These are phyloP conservation scores for Thecophora atra DNA, from an alignment of 2,888 invertebrate genomes.

Conservation along the genomic window DNA sequence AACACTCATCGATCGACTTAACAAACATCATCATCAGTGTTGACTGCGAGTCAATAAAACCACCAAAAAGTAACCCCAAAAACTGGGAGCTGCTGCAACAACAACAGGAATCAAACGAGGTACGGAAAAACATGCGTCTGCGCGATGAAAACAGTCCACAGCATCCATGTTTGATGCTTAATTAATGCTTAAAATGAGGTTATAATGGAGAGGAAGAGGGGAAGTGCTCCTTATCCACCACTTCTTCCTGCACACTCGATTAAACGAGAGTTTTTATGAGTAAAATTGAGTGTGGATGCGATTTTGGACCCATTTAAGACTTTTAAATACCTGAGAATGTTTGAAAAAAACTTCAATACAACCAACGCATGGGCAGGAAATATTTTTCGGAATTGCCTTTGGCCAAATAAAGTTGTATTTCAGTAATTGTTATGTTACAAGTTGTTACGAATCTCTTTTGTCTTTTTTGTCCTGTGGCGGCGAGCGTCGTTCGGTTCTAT, in stretches of 20 bases:
- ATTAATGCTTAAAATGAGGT: neutral
- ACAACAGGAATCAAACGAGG: neutral
- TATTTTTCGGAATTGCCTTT: slow-evolving; percentile 12
- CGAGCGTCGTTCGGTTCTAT: neutral
- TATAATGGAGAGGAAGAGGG: neutral
- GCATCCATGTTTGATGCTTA: neutral
- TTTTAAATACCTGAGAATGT: neutral
- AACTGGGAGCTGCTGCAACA: no score
- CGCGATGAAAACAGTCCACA: neutral
- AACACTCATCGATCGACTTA: neutral
- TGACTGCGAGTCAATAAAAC: neutral
- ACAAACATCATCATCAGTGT: neutral
- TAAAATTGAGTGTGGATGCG: no score
- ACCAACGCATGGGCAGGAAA: no score
- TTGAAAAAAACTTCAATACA: neutral
- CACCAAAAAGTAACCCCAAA: neutral
- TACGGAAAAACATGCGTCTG: neutral
- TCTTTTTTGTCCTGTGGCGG: slow-evolving; percentile 26
- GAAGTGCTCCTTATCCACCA: neutral
- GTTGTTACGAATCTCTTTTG: slow-evolving; percentile 1
- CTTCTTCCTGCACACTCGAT: no score
- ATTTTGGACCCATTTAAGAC: no score
- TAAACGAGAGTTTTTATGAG: no score
- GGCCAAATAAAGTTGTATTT: slow-evolving; percentile 26
- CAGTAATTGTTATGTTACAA: slow-evolving; percentile 34